Evolutionary conservation across 2,797 vertebrate species (phyloP).

Genomic region (Hemibagrus guttatus): DNA sequence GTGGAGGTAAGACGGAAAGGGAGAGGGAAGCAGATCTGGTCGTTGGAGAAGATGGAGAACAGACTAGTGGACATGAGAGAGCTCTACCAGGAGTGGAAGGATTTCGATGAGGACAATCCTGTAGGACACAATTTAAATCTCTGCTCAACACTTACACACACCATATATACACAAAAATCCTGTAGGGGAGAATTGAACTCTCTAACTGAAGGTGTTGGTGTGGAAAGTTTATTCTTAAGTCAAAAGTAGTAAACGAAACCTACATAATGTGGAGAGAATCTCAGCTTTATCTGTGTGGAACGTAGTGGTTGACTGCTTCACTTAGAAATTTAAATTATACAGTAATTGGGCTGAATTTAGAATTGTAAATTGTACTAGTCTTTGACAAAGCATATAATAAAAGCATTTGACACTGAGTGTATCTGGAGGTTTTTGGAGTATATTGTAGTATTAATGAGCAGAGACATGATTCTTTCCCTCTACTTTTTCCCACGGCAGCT

Average conservation of each 20-base stretch:
- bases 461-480: background rate
- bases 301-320: background rate
- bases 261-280: background rate
- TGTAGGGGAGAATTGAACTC: background rate
- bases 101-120: conserved; percentile 86
- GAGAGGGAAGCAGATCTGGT: conserved; percentile 96
- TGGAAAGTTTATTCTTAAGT: background rate
- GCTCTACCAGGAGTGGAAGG: conserved; percentile 97
- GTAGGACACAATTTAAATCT: conserved; percentile 68
- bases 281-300: background rate
- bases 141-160: background rate
- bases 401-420: background rate
- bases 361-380: background rate
- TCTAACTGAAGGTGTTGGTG: background rate
- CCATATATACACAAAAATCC: background rate
- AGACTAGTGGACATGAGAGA: conserved; percentile 95
- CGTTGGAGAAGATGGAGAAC: conserved; percentile 96
- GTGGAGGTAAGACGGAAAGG: conserved; percentile 93
- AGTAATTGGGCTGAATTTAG: background rate
- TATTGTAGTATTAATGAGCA: background rate
- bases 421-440: background rate
- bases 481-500: conserved; percentile 67
- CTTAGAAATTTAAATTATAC: background rate
- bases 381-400: background rate
- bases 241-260: background rate